These are phyloP conservation scores for Rotaria sp. DNA, from an alignment of 2,888 invertebrate species.

Conservation along the genomic window DNA sequence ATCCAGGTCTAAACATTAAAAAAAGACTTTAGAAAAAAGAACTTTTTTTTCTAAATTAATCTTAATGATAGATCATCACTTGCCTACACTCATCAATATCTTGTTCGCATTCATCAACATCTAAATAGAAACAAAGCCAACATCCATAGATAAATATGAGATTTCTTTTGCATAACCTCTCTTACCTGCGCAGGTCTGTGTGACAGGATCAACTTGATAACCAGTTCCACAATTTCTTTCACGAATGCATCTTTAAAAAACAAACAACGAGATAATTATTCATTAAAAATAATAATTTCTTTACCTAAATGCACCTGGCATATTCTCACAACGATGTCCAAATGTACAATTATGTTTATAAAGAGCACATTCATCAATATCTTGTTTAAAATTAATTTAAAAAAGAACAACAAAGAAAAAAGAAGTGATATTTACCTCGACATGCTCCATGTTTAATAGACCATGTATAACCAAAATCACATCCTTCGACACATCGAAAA, in stretches of 20 bases:
- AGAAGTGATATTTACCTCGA: not conserved
- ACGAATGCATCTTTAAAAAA: slow-evolving; percentile 33
- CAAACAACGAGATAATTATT: not conserved
- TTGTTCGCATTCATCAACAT: slow-evolving; percentile 33
- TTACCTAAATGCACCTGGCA: slow-evolving; percentile 36
- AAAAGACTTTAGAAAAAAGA: not conserved
- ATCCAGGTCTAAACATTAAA: slow-evolving; percentile 33
- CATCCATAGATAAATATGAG: not conserved
- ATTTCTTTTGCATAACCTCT: not conserved
- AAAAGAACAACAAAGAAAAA: not conserved
- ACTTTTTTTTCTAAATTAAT: not conserved
- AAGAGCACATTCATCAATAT: slow-evolving; percentile 38
- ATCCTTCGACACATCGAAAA: slow-evolving; percentile 37
- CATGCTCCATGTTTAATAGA: not conserved
- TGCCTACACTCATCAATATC: slow-evolving; percentile 36
- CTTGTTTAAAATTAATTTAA: not conserved
- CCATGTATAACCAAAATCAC: not conserved
- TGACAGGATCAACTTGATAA: slow-evolving; percentile 32
- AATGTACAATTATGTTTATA: slow-evolving; percentile 32
- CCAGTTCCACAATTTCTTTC: slow-evolving; percentile 41
- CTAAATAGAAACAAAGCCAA: not conserved
- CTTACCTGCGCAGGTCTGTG: slow-evolving; percentile 38
- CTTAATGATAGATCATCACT: not conserved
- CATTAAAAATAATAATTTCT: not conserved
- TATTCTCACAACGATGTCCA: slow-evolving; percentile 40